Conservation (phyloP, 2,888 invertebrate species). For the Prosapia bicincta region DNA sequence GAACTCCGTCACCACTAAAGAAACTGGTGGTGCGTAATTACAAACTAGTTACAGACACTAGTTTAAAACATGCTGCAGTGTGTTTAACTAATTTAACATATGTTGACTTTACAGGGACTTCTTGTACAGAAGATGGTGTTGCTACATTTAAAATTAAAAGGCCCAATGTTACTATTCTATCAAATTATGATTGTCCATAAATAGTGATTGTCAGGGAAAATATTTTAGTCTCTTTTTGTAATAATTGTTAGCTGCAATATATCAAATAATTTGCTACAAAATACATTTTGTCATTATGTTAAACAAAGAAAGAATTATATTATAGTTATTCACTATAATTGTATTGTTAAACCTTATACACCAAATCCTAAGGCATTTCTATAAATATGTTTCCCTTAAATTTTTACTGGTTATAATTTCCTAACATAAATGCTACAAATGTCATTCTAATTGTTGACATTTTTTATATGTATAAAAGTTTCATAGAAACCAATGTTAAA, state of each 20-base stretch:
- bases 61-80: conserved; percentile 57
- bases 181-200: neutral
- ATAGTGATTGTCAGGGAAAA: neutral
- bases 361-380: no score
- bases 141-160: conserved; percentile 49
- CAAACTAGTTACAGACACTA: conserved; percentile 58
- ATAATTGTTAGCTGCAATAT: neutral
- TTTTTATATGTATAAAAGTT: no score
- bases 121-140: conserved; percentile 59
- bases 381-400: no score
- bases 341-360: no score
- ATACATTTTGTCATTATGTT: no score
- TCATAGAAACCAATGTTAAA: no score
- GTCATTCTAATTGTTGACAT: no score
- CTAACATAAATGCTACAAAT: no score
- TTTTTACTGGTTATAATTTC: no score
- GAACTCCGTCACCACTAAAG: conserved; percentile 43
- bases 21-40: conserved; percentile 57
- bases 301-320: no score
- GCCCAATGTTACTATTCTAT: conserved; percentile 33
- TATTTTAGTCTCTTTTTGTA: neutral
- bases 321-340: no score
- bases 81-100: conserved; percentile 56
- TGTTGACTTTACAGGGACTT: conserved; percentile 65
- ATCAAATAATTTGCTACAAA: neutral